Evolutionary conservation across 2,888 invertebrate genomes (phyloP).

Genomic region (Oegoconia quadripuncta): DNA sequence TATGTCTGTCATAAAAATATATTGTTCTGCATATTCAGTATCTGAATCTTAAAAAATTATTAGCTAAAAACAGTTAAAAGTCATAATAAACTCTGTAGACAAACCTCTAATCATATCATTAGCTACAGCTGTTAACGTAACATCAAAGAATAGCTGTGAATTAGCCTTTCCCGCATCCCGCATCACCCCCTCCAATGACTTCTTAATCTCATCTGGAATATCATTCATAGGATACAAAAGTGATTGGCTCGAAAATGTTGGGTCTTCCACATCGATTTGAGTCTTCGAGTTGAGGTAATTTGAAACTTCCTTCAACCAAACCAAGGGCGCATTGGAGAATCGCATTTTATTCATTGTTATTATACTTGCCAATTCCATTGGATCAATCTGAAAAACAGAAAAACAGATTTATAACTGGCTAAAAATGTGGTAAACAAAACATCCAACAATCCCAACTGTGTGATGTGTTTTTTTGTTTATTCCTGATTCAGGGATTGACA

Average conservation of each 20-base stretch:
- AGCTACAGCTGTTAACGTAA: constrained; percentile 83
- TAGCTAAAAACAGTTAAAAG: too few relatives aligned
- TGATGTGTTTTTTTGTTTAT: too few relatives aligned
- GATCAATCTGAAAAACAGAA: constrained; percentile 76
- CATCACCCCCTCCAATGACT: constrained; percentile 67
- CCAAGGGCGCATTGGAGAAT: constrained; percentile 84
- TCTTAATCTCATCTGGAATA: constrained; percentile 65
- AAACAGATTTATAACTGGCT: neutral
- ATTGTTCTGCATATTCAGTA: too few relatives aligned
- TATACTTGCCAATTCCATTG: constrained; percentile 72
- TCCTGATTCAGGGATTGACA: too few relatives aligned
- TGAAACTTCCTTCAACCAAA: constrained; percentile 84
- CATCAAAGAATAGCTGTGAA: constrained; percentile 84
- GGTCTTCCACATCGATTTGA: constrained; percentile 81
- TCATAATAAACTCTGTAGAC: constrained; percentile 13
- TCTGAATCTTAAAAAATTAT: too few relatives aligned
- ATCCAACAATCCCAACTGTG: too few relatives aligned
- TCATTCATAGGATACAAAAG: constrained; percentile 78
- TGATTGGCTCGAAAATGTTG: constrained; percentile 77
- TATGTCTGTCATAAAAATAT: too few relatives aligned
- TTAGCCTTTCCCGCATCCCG: constrained; percentile 81
- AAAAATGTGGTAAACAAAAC: too few relatives aligned
- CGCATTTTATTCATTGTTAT: constrained; percentile 79
- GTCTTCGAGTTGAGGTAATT: constrained; percentile 81
- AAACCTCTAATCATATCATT: constrained; percentile 85